A percentile compares a stretch with the other conserved stretches of the same genome.
Conservation (phyloP, 2,113 vertebrate species). For the Bujurquina vittata region DNA sequence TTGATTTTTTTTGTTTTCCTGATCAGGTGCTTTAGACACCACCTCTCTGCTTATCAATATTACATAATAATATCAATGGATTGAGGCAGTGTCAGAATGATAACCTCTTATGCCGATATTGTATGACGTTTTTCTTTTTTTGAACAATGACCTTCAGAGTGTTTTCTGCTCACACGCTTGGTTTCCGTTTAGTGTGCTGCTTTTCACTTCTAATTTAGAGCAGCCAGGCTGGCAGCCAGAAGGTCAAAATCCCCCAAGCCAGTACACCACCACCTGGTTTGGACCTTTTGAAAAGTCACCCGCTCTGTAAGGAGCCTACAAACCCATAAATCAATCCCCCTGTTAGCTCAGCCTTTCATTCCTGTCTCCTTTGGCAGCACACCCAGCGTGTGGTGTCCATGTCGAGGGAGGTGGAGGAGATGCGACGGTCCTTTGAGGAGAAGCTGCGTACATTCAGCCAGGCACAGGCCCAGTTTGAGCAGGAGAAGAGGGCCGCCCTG, state of each 20-base stretch:
- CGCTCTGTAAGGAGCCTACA: conserved; percentile 1
- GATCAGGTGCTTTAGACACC: neutral
- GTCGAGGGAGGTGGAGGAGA: conserved; percentile 98
- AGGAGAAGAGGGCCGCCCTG: conserved; percentile 88
- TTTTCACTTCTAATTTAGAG: conserved; percentile 33
- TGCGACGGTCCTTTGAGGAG: conserved; percentile 95
- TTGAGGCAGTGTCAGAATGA: neutral
- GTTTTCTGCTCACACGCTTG: neutral
- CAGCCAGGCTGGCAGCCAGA: conserved; percentile 31
- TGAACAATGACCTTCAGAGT: neutral
- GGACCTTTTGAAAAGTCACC: conserved; percentile 19
- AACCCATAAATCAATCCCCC: conserved; percentile 28
- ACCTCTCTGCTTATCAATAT: neutral
- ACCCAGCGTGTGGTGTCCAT: conserved; percentile 95
- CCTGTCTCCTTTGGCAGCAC: conserved; percentile 79
- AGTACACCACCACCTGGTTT: conserved; percentile 17
- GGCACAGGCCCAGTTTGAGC: conserved; percentile 91
- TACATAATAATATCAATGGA: neutral
- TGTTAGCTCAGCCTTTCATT: conserved; percentile 2
- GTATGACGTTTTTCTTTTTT: conserved; percentile 1
- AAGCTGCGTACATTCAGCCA: conserved; percentile 89
- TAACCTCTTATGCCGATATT: neutral
- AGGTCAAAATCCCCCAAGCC: conserved; percentile 24
- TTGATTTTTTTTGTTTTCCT: neutral
- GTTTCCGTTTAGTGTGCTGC: neutral